Evolutionary conservation across 2,888 invertebrate species (phyloP), one percentile per base, ranked within the genome.

Genomic region (Lottia gigantea): DNA sequence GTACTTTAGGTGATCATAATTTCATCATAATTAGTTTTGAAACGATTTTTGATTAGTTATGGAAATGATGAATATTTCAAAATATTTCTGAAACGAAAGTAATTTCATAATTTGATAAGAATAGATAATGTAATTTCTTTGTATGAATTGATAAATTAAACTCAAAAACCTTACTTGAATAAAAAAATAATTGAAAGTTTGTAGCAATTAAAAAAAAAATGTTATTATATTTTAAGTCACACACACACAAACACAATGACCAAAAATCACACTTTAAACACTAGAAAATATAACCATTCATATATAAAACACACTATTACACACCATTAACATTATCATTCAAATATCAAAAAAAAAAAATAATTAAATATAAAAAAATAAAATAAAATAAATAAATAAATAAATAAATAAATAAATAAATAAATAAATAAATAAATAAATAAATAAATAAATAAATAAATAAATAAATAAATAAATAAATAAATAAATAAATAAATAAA

Each of bases 181-280:
- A 40, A 40, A 40, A 40, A 40, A 65, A 45, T 40, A 8, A 12
- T 16, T n/a, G 6, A 45, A 15, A 1, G 0, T 65, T 65, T 25
- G n/a, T 19, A 8, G 45, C 15, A 12, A 66, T 55, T 1, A 25
- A 31, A n/a, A 16, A 45, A 62, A 40, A 45, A 46, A 19, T 45
- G 31, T 62, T 62, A 49, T 25, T 49, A 26, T 66, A 47, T 49
- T n/a, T n/a, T 49, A 49, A 11, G 47, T 23, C 12, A n/a, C 47
- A 12, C 3, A 49, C 46, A 45, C n/a, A n/a, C n/a, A n/a, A n/a
- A n/a, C n/a, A n/a, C 25, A 46, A 47, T 40, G 49, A 14, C 66
- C 46, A 66, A 66, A 15, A 40, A 25, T 23, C 40, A 65, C 65
- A 65, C 40, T 65, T 2, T 40, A 45, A 14, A 67, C 31, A 12